Evolutionary conservation across 37 sponge, comb jelly and placozoan species (phyloP).

Genomic region (Aplysina aerophoba): DNA sequence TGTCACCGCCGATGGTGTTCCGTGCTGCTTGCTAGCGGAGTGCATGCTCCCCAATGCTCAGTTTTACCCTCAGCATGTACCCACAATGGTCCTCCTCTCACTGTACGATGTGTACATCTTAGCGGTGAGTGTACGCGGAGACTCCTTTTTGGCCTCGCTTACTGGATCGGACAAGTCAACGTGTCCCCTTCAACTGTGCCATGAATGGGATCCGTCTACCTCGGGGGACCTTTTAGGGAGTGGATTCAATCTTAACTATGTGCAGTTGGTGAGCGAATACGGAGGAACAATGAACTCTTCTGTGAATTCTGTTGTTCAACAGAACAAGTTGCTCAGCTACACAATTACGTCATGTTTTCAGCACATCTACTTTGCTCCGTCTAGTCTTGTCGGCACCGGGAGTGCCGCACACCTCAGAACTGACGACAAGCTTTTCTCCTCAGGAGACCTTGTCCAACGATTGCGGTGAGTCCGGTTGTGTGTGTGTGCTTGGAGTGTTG

Average conservation of each 20-base stretch:
- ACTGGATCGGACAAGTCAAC: background rate
- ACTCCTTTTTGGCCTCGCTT: background rate
- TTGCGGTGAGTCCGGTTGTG: background rate
- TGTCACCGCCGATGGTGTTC: background rate
- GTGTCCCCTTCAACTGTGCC: background rate
- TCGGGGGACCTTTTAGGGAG: background rate
- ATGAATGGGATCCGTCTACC: background rate
- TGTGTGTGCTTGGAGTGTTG: background rate
- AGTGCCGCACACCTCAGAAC: background rate
- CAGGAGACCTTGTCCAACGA: background rate
- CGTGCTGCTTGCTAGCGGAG: conserved; percentile 52
- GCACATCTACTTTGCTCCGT: conserved; percentile 68
- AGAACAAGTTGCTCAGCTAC: conserved; percentile 19
- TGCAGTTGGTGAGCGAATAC: conserved; percentile 30
- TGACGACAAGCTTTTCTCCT: background rate
- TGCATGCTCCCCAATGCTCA: conserved; percentile 42
- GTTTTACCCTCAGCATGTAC: conserved; percentile 47
- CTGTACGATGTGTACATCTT: conserved; percentile 75
- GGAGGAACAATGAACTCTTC: conserved; percentile 43
- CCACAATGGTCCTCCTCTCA: conserved; percentile 56
- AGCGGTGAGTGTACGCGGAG: background rate
- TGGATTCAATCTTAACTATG: background rate
- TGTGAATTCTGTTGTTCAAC: background rate
- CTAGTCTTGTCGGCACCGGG: background rate
- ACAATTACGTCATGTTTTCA: conserved; percentile 74